Evolutionary conservation across 2,888 invertebrate species (phyloP), one percentile per base, ranked within the genome.

Genomic region (Leptogaster cylindrica): DNA sequence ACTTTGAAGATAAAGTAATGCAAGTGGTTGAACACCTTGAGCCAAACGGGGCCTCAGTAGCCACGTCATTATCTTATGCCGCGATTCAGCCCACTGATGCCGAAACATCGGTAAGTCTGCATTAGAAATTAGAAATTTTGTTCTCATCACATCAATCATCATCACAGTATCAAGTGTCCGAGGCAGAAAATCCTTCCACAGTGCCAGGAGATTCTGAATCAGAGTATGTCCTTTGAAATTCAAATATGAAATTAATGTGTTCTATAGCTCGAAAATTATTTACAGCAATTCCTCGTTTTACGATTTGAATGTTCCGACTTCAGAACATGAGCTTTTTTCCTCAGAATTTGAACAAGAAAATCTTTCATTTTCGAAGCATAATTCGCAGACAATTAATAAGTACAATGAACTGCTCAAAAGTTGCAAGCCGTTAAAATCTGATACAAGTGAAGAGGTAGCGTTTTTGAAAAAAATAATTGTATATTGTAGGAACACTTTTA

Each of bases 281-380:
- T n/a, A n/a, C 36, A 44, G 16, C 5, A 20, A 8, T 16, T 44
- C 44, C 3, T 68, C 68, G 27, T 61, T 68, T 23, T 68, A 68
- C 44, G 68, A 68, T 27, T 39, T 51, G 23, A 28, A 14, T n/a
- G 28, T 68, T 8, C 50, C 58, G 6, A 6, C 33, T 12, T 68
- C 68, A 8, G 68, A 68, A 33, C 3, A 50, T 3, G 58, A 65
- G 14, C 65, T 48, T 48, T 65, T 68, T 28, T 65, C 65, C 12
- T 58, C 58, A 7, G 65, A 65, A 20, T 65, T 36, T 28, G 61
- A 52, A 5, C 65, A 65, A 12, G 20, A 31, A 18, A 12, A 48
- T 1, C 28, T 58, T 14, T 10, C n/a, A 10, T 25, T 33, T 58
- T 51, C 65, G n/a, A 36, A 44, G 12, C 48, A 65, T 4, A 25